Percentiles rank a stretch among this genome's conserved stretches.
phyloP scores from a whole-genome alignment of 2,113 vertebrate species.

The Thalassoma bifasciatum region DNA sequence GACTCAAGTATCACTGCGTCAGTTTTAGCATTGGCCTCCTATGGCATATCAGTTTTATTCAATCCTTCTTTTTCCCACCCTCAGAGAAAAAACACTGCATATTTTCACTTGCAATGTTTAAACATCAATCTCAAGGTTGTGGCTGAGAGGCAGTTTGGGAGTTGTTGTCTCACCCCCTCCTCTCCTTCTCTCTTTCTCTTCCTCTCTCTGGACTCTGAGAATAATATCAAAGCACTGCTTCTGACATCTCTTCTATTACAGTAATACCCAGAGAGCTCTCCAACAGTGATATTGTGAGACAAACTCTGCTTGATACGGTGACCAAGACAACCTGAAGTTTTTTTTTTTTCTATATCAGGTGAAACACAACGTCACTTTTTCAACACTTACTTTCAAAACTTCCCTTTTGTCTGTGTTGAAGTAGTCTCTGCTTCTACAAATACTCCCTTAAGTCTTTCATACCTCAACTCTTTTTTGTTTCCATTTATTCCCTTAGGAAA shows the following conservation, averaged over 20 bases:
- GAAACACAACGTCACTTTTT: constrained; percentile 14
- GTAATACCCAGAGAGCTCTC: constrained; percentile 45
- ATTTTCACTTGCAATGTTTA: constrained; percentile 32
- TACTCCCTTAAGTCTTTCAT: constrained; percentile 13
- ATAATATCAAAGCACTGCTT: constrained; percentile 52
- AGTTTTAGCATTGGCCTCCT: not conserved
- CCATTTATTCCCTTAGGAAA: not conserved
- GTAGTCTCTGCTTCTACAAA: constrained; percentile 9
- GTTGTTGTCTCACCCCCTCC: constrained; percentile 24
- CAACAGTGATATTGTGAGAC: constrained; percentile 32
- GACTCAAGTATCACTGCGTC: not conserved
- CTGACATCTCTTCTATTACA: constrained; percentile 58
- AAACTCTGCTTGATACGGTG: constrained; percentile 34
- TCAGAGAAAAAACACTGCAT: constrained; percentile 52
- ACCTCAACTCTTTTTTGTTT: not conserved
- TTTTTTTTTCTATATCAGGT: constrained; percentile 25
- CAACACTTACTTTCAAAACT: constrained; percentile 70
- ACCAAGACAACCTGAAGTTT: constrained; percentile 26
- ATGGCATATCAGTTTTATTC: constrained; percentile 23
- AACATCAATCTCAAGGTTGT: constrained; percentile 43
- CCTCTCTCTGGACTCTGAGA: constrained; percentile 30
- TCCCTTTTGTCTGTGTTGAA: constrained; percentile 81
- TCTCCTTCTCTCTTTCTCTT: not conserved
- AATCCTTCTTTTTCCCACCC: constrained; percentile 69
- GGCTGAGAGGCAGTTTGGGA: constrained; percentile 30